phyloP scores from a whole-genome alignment of 2,797 vertebrate species.

The Sebastes matsubarae region DNA sequence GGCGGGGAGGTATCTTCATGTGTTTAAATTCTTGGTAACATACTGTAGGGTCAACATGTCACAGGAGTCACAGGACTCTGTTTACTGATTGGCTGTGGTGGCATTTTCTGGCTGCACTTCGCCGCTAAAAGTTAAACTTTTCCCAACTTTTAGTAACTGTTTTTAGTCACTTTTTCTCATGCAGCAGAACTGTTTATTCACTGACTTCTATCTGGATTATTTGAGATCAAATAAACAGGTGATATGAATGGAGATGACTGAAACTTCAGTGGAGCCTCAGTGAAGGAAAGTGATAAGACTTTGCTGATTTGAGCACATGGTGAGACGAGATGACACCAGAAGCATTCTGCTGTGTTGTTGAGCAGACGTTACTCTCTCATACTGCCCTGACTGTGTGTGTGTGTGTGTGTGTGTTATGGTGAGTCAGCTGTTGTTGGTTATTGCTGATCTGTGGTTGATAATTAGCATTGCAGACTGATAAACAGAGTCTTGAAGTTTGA shows the following conservation, averaged over 20 bases:
- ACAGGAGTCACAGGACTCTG: neutral
- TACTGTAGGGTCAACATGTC: neutral
- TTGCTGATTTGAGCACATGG: constrained; percentile 27
- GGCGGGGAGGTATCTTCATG: neutral
- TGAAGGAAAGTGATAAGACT: constrained; percentile 2
- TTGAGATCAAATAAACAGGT: neutral
- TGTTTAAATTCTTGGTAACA: neutral
- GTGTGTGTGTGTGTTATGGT: constrained; percentile 2
- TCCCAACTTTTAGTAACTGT: no score
- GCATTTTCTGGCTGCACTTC: neutral
- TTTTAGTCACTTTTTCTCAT: neutral
- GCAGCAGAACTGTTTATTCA: neutral
- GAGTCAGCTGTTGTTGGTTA: constrained; percentile 31
- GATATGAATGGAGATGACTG: neutral
- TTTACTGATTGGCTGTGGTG: neutral
- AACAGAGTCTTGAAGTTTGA: neutral
- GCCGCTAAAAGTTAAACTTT: neutral
- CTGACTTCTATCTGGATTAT: neutral
- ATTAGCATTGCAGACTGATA: constrained; percentile 5
- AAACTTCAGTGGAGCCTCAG: neutral
- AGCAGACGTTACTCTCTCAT: neutral
- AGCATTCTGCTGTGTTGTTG: neutral
- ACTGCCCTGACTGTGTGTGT: neutral
- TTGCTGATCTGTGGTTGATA: constrained; percentile 27
- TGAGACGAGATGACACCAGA: neutral